Conservation (phyloP, 2,888 invertebrate species). For the Gymnocheta viridis region DNA sequence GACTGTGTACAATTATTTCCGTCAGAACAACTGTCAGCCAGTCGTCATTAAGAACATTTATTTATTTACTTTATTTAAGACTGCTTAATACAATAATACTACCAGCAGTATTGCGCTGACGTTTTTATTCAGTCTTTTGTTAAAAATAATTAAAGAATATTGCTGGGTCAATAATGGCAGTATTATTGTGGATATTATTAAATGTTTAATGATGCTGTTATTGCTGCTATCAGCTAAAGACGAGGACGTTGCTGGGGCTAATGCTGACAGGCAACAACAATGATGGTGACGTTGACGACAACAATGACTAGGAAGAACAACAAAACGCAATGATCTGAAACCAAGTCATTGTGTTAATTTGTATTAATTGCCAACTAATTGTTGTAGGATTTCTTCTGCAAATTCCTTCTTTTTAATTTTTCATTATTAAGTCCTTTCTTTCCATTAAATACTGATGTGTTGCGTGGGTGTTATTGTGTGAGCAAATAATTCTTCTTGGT, state of each 20-base stretch:
- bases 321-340: slow-evolving; percentile 62
- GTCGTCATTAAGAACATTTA: not conserved
- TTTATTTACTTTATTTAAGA: not conserved
- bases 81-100: not conserved
- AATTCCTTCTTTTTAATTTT: slow-evolving; percentile 2
- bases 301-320: slow-evolving; percentile 13
- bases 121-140: slow-evolving; percentile 1
- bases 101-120: not conserved
- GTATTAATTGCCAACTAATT: slow-evolving; percentile 76
- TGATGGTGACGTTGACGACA: not conserved
- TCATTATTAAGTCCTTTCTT: slow-evolving; percentile 1
- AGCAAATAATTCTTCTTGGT: not conserved
- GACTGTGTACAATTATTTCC: no score
- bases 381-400: slow-evolving; percentile 63
- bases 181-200: not conserved
- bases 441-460: not conserved
- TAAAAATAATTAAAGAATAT: slow-evolving; percentile 33
- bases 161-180: slow-evolving; percentile 16
- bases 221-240: not conserved
- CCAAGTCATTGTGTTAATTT: slow-evolving; percentile 73
- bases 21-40: not conserved
- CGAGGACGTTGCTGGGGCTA: slow-evolving; percentile 21
- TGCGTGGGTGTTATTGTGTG: not conserved
- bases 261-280: slow-evolving; percentile 5
- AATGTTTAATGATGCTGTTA: slow-evolving; percentile 6